phyloP scores from a whole-genome alignment of 1,140 invertebrate species.

The Eumeta japonica region DNA sequence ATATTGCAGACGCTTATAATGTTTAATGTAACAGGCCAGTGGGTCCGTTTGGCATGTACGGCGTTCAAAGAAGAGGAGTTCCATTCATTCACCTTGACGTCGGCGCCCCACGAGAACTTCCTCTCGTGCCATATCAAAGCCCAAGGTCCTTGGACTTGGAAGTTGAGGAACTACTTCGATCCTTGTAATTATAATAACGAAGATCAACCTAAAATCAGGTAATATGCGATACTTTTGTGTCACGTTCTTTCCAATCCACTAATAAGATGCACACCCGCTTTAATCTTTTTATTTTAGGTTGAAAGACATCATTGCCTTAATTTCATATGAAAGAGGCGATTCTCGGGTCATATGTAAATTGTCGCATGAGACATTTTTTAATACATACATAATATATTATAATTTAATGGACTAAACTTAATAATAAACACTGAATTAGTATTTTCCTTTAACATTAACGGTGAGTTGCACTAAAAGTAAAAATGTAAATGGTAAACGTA shows the following conservation, averaged over 20 bases:
- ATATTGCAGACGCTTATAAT: neutral
- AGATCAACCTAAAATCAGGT: slow-evolving; percentile 77
- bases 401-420: no score
- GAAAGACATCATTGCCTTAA: no score
- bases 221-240: no score
- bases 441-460: neutral
- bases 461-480: no score
- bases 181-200: slow-evolving; percentile 90
- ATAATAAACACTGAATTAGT: no score
- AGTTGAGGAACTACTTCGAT: slow-evolving; percentile 94
- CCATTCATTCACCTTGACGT: slow-evolving; percentile 97
- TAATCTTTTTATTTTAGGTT: no score
- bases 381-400: no score
- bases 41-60: slow-evolving; percentile 91
- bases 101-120: slow-evolving; percentile 96
- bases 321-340: no score
- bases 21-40: slow-evolving; percentile 68
- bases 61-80: slow-evolving; percentile 90
- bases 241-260: slow-evolving; percentile 10
- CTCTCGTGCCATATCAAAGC: slow-evolving; percentile 97
- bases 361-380: no score
- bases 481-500: no score
- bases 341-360: no score
- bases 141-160: slow-evolving; percentile 99
- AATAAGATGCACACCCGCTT: no score